Evolutionary conservation across 2,797 vertebrate species (phyloP), one percentile per base, ranked within the genome.

Genomic region (Bradypodion ventrale): DNA sequence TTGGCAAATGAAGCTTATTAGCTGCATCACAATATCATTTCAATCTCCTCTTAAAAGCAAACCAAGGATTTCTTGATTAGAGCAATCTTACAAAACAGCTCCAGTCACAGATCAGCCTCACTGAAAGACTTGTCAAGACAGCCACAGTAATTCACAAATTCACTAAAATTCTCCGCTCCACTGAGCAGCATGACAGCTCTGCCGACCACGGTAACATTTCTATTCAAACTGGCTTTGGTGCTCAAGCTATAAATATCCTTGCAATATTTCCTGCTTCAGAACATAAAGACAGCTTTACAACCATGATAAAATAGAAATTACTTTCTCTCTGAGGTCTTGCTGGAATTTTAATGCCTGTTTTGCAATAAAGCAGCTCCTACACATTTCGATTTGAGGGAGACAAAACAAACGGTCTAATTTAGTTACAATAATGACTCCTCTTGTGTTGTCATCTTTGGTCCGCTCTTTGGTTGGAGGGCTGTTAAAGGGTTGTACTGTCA

Each of bases 281-380:
- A 96, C 95, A 95, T 96, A 96, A 95, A 95, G 96, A 96, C 95
- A 96, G 95, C 95, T 96, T 96, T 96, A 96, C 95, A 94, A 94
- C 94, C 93, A 95, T 96, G 96, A 96, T 97, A 96, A 96, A 96
- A 97, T 96, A 97, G 95, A 96, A 96, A 96, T 96, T 96, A 96
- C 95, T 96, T 96, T 96, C 95, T 96, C 96, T 96, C 95, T 88
- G 96, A 96, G 96, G 95, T 95, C 95, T 95, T 95, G 95, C 95
- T 94, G 94, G 96, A 96, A 96, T 96, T 96, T 96, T 96, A 96
- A 96, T 96, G 96, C 94, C 96, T 96, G 94, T 95, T 96, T 95
- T 95, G 96, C 95, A 96, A 96, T 96, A 96, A 96, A 96, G 95
- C 95, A 95, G 94, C 95, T 96, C 95, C 95, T 94, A 93, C 94